Conservation (phyloP, 2,113 vertebrate species). For the Pao palembangensis region DNA sequence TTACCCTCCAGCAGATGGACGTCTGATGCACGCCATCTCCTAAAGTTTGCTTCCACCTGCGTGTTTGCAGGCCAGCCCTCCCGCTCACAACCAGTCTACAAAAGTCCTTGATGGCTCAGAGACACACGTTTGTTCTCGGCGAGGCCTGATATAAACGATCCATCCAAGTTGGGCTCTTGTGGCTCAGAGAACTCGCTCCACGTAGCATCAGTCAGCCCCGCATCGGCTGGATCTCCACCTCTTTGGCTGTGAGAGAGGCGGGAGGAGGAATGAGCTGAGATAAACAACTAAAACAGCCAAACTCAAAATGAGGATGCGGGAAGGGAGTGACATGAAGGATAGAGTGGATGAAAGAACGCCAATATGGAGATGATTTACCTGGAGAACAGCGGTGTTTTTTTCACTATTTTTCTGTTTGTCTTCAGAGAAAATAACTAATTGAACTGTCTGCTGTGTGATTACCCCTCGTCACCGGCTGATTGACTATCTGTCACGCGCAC, state of each 20-base stretch:
- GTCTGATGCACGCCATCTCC: background rate
- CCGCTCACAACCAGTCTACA: slow-evolving; percentile 20
- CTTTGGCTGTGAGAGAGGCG: slow-evolving; percentile 44
- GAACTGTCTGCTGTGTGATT: slow-evolving; percentile 69
- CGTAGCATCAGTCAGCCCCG: slow-evolving; percentile 60
- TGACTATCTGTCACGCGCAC: slow-evolving; percentile 69
- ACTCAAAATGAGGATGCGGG: slow-evolving; percentile 38
- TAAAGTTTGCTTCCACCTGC: slow-evolving; percentile 11
- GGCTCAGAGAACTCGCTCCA: slow-evolving; percentile 57
- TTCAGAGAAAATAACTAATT: slow-evolving; percentile 69
- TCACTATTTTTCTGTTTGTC: slow-evolving; percentile 46
- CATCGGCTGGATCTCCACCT: slow-evolving; percentile 59
- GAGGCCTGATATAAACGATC: slow-evolving; percentile 53
- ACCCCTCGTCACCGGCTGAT: slow-evolving; percentile 71
- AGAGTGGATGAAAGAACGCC: slow-evolving; percentile 39
- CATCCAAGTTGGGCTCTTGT: slow-evolving; percentile 44
- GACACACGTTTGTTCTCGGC: slow-evolving; percentile 51
- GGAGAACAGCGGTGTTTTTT: slow-evolving; percentile 24
- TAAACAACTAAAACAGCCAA: slow-evolving; percentile 58
- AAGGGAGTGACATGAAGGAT: slow-evolving; percentile 37
- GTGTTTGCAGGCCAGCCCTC: background rate
- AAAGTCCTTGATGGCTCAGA: slow-evolving; percentile 44
- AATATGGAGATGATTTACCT: slow-evolving; percentile 57
- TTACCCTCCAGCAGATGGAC: background rate
- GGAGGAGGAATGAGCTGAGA: slow-evolving; percentile 54